Conservation (phyloP, 2,888 invertebrate genomes). For the Mechanitis messenoides region DNA sequence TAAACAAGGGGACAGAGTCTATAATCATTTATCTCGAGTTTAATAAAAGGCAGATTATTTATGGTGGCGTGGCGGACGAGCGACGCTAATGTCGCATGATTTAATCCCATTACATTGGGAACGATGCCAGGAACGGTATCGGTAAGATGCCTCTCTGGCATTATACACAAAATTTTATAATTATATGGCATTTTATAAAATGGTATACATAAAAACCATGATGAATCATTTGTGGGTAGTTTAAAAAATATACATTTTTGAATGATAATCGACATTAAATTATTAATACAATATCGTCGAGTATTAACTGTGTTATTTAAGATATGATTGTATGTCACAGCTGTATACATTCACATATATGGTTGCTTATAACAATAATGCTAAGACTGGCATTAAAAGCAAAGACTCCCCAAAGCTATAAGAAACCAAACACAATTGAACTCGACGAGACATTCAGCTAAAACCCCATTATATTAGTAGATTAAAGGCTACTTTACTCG, state of each 20-base stretch:
- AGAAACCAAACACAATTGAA: slow-evolving; percentile 63
- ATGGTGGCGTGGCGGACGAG: slow-evolving; percentile 54
- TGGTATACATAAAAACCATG: neutral
- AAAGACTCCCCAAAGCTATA: slow-evolving; percentile 47
- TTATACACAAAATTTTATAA: neutral
- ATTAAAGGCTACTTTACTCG: slow-evolving; percentile 75
- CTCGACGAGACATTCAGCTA: slow-evolving; percentile 44
- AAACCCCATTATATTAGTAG: slow-evolving; percentile 71
- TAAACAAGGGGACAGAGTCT: slow-evolving; percentile 66
- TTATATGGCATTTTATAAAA: neutral
- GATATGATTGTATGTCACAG: no score
- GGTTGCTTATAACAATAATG: slow-evolving; percentile 38
- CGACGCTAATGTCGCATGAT: slow-evolving; percentile 70
- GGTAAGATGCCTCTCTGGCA: slow-evolving; percentile 24
- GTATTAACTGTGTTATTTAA: no score
- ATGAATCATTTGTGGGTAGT: neutral
- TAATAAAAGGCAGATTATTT: slow-evolving; percentile 77
- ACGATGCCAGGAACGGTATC: slow-evolving; percentile 52
- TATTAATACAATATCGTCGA: no score
- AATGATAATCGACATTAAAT: no score
- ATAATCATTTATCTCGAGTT: slow-evolving; percentile 77
- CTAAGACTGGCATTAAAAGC: slow-evolving; percentile 44
- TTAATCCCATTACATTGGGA: slow-evolving; percentile 73
- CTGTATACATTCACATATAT: no score
- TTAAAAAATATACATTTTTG: neutral